Base-by-base conservation (phyloP, 2,113 vertebrate genomes). In the Syrrhaptes paradoxus region DNA sequence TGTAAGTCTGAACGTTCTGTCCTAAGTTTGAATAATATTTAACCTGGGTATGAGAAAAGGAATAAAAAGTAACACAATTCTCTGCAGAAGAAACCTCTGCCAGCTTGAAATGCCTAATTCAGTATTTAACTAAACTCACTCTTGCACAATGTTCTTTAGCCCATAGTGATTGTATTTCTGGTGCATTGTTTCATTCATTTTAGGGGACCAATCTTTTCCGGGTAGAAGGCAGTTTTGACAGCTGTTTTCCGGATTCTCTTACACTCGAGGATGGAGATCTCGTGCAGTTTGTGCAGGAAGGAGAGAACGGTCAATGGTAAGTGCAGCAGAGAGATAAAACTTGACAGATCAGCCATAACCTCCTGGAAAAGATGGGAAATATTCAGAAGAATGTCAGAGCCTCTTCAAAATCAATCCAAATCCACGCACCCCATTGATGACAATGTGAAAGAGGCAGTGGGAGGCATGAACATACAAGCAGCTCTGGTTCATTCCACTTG, bases 281-380 rank as follows among this genome's bases (percentile, higher is more conserved):
- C 83, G 97, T 98, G 67, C 98, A 98, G 94, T 98, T 99, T 93
- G 94, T 98, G 93, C 98, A 98, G 94, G 98, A 98, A 96, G 98
- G 98, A 26, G 98, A 98, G 52, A 98, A 98, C 0, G 98, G 98
- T 76, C 98, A 98, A 70, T 99, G 98, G 99, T 99, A 95, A 98
- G 98, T 98, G 80, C 26, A 61, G 29, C 52, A 87, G 67, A 84
- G 12, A 86, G 38, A 55, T 20, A 31, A 43, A 70, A 74, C 20
- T 41, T 58, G 45, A 26, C 36, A 38, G 48, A 71, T 38, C 32
- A 34, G 74, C 31, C 49, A 3, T 48, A 51, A 58, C 25, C n/a
- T 76, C 32, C 72, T 55, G 36, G 46, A 59, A 89, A 85, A 76
- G 19, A 45, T 14, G 3, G 24, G 43, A 77, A 73, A 75, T n/a